Conservation (phyloP, 2,888 invertebrate species). For the Argynnis bischoffii region DNA sequence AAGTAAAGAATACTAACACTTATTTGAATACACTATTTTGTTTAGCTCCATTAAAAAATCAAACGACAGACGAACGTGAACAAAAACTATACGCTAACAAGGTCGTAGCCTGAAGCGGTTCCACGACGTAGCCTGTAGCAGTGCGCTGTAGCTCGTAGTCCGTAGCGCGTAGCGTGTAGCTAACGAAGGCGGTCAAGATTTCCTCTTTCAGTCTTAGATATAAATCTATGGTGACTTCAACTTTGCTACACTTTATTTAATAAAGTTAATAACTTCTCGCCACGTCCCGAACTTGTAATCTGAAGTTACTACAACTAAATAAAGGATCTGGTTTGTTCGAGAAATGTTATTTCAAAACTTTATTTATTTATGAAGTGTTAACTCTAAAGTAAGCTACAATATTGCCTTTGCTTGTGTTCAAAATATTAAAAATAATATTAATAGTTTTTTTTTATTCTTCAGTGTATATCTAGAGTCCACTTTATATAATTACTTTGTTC, state of each 20-base stretch:
- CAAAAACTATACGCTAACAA: slow-evolving; percentile 35
- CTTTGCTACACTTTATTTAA: slow-evolving; percentile 27
- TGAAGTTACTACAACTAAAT: slow-evolving; percentile 10
- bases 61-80: slow-evolving; percentile 30
- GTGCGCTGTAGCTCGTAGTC: slow-evolving; percentile 20
- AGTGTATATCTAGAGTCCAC: too few species aligned
- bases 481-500: too few species aligned
- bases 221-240: slow-evolving; percentile 23
- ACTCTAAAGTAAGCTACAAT: not conserved
- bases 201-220: slow-evolving; percentile 22
- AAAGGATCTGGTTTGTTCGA: slow-evolving; percentile 5
- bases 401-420: too few species aligned
- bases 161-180: slow-evolving; percentile 23
- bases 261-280: slow-evolving; percentile 30
- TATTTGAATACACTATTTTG: slow-evolving; percentile 25
- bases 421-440: too few species aligned
- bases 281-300: slow-evolving; percentile 15
- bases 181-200: slow-evolving; percentile 29
- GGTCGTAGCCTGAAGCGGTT: slow-evolving; percentile 31
- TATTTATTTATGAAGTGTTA: slow-evolving; percentile 1
- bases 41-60: slow-evolving; percentile 34
- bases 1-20: slow-evolving; percentile 16
- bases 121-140: slow-evolving; percentile 12
- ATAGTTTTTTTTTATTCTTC: too few species aligned
- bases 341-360: slow-evolving; percentile 3